Evolutionary conservation across 2,797 vertebrate genomes (phyloP).

Genomic region (Parambassis ranga): DNA sequence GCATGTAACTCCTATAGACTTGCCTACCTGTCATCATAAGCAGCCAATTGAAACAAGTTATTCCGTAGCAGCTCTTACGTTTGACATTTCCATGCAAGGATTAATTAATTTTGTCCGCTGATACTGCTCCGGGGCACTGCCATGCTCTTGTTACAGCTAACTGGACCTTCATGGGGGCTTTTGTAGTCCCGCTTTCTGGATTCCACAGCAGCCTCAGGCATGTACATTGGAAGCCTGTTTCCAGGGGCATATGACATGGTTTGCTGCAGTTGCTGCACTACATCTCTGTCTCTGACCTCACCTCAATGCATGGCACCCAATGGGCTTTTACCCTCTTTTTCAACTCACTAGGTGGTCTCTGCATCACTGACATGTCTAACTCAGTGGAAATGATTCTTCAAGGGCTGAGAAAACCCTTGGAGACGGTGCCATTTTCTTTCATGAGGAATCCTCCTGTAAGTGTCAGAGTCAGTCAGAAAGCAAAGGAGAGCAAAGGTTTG

Average conservation of each 20-base stretch:
- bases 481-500: conserved; percentile 11
- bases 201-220: conserved; percentile 15
- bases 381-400: conserved; percentile 65
- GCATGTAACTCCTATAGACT: neutral
- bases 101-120: conserved; percentile 29
- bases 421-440: conserved; percentile 53
- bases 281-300: conserved; percentile 27
- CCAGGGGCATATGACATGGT: conserved; percentile 1
- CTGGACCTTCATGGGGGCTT: neutral
- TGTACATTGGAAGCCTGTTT: conserved; percentile 6
- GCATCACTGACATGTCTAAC: conserved; percentile 48
- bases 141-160: neutral
- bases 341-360: conserved; percentile 52
- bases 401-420: conserved; percentile 41
- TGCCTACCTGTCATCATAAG: conserved; percentile 23
- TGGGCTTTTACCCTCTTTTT: conserved; percentile 55
- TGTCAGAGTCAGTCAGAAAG: conserved; percentile 46
- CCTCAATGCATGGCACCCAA: conserved; percentile 20
- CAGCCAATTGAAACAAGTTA: conserved; percentile 15
- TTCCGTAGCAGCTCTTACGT: conserved; percentile 3
- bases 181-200: conserved; percentile 3
- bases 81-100: conserved; percentile 20
- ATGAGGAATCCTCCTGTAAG: conserved; percentile 47
- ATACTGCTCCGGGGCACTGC: neutral
- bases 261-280: conserved; percentile 16